Conservation (phyloP, 2,797 vertebrate genomes). For the Falco novaeseelandiae region DNA sequence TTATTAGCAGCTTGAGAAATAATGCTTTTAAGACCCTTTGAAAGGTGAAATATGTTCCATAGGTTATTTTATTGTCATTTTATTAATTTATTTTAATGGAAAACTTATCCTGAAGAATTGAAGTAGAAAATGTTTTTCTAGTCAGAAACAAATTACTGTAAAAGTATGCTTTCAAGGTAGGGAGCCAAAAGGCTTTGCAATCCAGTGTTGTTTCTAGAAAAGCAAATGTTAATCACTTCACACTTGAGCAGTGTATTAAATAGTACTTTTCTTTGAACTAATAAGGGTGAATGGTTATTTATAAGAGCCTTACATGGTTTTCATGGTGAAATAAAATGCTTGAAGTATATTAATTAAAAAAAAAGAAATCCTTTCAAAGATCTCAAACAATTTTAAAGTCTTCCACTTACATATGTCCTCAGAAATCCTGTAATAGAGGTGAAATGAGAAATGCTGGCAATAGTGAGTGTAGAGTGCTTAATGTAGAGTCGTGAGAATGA, state of each 20-base stretch:
- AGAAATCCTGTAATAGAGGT: background rate
- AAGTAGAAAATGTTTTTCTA: background rate
- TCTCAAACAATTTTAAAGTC: background rate
- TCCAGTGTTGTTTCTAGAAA: background rate
- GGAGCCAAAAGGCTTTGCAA: background rate
- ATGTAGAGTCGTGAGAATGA: background rate
- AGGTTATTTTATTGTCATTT: background rate
- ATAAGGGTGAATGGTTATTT: background rate
- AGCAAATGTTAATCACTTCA: background rate
- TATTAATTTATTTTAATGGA: background rate
- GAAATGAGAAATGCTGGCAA: background rate
- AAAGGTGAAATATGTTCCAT: background rate
- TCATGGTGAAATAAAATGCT: conserved; percentile 11
- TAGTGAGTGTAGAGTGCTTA: background rate
- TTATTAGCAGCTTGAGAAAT: background rate
- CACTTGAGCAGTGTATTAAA: background rate
- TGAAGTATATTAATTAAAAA: background rate
- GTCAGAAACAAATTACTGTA: background rate
- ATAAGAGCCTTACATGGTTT: background rate
- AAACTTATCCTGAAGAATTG: background rate
- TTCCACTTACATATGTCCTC: background rate
- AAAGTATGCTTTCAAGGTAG: background rate
- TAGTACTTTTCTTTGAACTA: conserved; percentile 1
- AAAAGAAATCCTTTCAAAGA: background rate
- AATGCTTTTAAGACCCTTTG: background rate